These are phyloP conservation scores for Euproctis similis DNA, from an alignment of 2,888 invertebrate genomes.

Conservation along the genomic window DNA sequence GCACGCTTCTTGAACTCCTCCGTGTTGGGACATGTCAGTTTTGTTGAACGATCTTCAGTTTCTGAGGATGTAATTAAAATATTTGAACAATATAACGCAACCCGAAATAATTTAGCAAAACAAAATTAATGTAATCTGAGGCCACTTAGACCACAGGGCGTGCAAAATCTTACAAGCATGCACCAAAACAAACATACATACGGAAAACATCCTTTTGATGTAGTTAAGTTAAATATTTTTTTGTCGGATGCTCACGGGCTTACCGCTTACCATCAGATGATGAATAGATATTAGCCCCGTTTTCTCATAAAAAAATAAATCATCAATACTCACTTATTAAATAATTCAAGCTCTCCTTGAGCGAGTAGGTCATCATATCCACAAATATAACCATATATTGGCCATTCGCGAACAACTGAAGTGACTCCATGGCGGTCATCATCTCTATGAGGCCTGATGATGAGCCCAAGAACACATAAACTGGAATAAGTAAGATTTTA, in stretches of 20 bases:
- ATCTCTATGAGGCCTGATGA: slow-evolving; percentile 90
- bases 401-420: slow-evolving; percentile 90
- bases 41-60: slow-evolving; percentile 59
- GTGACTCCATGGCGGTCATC: slow-evolving; percentile 93
- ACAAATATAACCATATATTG: slow-evolving; percentile 97
- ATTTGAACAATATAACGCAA: no score
- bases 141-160: no score
- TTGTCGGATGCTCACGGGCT: no score
- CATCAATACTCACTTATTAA: slow-evolving; percentile 84
- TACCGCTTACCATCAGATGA: no score
- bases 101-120: no score
- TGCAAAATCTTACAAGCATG: no score
- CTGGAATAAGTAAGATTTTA: slow-evolving; percentile 79
- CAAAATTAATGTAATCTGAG: no score
- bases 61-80: slow-evolving; percentile 37
- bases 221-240: no score
- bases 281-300: no score
- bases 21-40: slow-evolving; percentile 74
- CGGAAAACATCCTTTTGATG: no score
- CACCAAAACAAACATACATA: no score
- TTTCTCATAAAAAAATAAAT: no score
- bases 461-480: slow-evolving; percentile 95
- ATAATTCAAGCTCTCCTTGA: slow-evolving; percentile 84
- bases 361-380: slow-evolving; percentile 91
- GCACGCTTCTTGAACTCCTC: slow-evolving; percentile 81